Base-by-base conservation (phyloP, 2,797 vertebrate genomes). In the Poecilia gillii region DNA sequence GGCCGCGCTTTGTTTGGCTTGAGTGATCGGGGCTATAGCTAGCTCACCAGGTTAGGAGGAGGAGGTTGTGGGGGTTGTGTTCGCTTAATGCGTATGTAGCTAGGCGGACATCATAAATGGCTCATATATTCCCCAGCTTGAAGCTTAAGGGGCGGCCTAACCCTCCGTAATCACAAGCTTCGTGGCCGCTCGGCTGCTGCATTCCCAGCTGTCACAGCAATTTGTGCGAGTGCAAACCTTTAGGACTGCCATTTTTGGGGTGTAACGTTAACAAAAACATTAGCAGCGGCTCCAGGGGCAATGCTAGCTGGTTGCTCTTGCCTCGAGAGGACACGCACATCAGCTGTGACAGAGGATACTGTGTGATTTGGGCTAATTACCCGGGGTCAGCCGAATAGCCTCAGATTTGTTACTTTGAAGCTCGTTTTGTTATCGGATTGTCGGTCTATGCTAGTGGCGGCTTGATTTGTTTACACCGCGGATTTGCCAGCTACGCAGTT, bases 1-100 rank as follows among this genome's bases (percentile, higher is more conserved):
- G 97, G 97, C 98, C 97, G 96, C 97, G 97, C 97, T 98, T 99
- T 98, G 97, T 98, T 97, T 97, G 96, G 96, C 96, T 96, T 94
- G 96, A 96, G 93, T 96, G 96, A 91, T 92, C 74, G 92, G 84
- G 83, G 89, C 90, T 92, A 92, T 92, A 92, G 89, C 88, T 84
- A 90, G 89, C 91, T 81, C 51, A 81, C 72, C 77, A 82, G 87
- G 83, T 84, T 91, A 86, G 84, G 77, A 83, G 86, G 81, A 70
- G 66, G 64, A 62, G 57, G 62, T 36, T 64, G 81, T 84, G 92
- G 91, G 90, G 91, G 90, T 86, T 88, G 92, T 89, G 86, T 93
- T 90, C 77, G 83, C 77, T 72, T 84, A 88, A 89, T 93, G 93
- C 92, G 91, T 87, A 91, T 90, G 81, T 76, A 85, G 89, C 90